These are phyloP conservation scores for Coryphaenoides rupestris DNA, from an alignment of 2,113 vertebrate genomes.

Conservation along the genomic window DNA sequence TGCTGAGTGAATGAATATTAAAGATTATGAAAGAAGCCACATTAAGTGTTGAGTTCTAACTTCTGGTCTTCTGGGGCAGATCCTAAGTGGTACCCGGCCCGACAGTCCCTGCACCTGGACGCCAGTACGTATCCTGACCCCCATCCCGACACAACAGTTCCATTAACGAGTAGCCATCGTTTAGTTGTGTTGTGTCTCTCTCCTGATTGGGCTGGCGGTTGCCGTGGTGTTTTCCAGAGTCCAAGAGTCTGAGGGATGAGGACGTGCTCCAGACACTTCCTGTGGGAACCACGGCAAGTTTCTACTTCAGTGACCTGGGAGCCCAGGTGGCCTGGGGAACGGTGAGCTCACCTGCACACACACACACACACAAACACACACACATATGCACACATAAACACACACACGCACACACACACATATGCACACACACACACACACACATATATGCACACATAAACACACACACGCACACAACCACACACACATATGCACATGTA, in stretches of 20 bases:
- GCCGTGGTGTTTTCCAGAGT: constrained; percentile 70
- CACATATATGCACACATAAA: no score
- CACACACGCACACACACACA: constrained; percentile 15
- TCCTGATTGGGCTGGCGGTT: neutral
- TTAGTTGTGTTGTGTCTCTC: neutral
- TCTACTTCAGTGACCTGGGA: constrained; percentile 92
- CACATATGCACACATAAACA: neutral
- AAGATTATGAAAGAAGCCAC: no score
- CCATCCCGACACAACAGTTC: no score
- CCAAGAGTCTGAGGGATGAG: constrained; percentile 86
- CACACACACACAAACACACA: constrained; percentile 14
- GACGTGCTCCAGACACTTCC: constrained; percentile 89
- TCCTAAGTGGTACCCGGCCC: constrained; percentile 88
- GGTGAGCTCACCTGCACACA: constrained; percentile 68
- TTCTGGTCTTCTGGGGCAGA: constrained; percentile 64
- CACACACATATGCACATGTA: neutral
- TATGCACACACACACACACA: neutral
- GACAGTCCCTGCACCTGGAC: constrained; percentile 87
- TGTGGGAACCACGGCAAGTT: constrained; percentile 90
- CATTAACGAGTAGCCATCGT: no score
- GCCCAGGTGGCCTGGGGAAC: constrained; percentile 94
- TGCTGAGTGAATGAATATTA: no score
- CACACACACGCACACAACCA: no score
- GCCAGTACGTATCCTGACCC: constrained; percentile 76
- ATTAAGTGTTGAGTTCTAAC: no score